Base-by-base conservation (phyloP, 2,888 invertebrate species). In the Resseliella maxima region DNA sequence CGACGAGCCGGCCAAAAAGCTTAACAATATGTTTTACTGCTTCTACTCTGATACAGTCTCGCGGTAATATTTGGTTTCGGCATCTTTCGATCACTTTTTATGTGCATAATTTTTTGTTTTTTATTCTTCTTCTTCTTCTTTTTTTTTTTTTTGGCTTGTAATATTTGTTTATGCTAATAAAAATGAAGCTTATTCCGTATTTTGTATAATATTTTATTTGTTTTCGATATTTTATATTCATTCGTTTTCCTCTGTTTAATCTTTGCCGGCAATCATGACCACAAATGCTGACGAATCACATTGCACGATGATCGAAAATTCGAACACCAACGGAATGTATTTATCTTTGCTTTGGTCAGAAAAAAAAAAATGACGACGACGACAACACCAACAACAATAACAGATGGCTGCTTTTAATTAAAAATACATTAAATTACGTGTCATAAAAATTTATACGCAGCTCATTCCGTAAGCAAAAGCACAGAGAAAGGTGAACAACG, bases 131-230 rank as follows among this genome's bases (percentile, higher is more conserved):
- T n/a, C n/a, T n/a, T n/a, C n/a, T n/a, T n/a, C n/a, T n/a, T n/a
- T n/a, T n/a, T n/a, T 12, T 59, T 24, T 72, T 50, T 8, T 36
- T 24, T 38, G 36, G 81, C 38, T 83, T n/a, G 83, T 21, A 2
- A 83, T 83, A 83, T 83, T 83, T 83, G 83, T 83, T 83, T 83
- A 83, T 83, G 83, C 83, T 83, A 83, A 83, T 83, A 83, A 83
- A 83, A 83, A 38, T 24, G 38, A 36, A 36, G 83, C 36, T 83
- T 24, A 83, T 83, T 83, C 24, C n/a, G 83, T 38, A 83, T 83
- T 83, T 83, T 83, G 83, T 83, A 38, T 83, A 38, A 83, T 83
- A 83, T 38, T 83, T 38, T 83, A 83, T 83, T 83, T 83, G 83
- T 83, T 83, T 83, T 83, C 83, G 18, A 38, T 38, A 38, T 38